Evolutionary conservation across 2,113 vertebrate species (phyloP).

Genomic region (Mixornis gularis): DNA sequence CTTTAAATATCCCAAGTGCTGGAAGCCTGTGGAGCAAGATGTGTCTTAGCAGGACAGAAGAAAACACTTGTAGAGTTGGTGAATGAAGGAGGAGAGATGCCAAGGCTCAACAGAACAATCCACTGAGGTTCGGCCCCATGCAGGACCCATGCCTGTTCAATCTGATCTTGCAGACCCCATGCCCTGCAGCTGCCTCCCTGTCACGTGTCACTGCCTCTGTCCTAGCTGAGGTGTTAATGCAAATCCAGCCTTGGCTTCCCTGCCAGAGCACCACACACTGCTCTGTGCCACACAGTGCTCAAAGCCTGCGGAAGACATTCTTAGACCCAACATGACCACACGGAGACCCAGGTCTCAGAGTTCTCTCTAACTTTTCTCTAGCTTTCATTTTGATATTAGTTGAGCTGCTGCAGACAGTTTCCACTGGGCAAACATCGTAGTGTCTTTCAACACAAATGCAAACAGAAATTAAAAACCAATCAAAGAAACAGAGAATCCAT

Average conservation of each 20-base stretch:
- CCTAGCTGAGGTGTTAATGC: background rate
- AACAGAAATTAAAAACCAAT: background rate
- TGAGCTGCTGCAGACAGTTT: background rate
- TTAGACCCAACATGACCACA: background rate
- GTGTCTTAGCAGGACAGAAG: background rate
- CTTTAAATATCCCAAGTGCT: background rate
- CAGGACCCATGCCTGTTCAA: background rate
- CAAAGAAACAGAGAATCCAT: background rate
- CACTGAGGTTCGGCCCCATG: background rate
- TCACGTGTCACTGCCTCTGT: accelerated
- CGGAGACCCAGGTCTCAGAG: background rate
- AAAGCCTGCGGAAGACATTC: background rate
- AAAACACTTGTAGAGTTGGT: background rate
- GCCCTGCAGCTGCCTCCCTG: background rate
- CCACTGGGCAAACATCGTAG: background rate
- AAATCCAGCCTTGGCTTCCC: background rate
- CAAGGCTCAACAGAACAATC: background rate
- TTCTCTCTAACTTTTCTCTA: background rate
- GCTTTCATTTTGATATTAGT: background rate
- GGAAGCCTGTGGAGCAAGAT: background rate
- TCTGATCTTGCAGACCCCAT: background rate
- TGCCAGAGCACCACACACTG: background rate
- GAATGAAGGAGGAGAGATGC: background rate
- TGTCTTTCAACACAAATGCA: background rate
- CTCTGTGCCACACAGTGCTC: background rate